phyloP scores from a whole-genome alignment of 2,113 vertebrate genomes.

The Ictidomys tridecemlineatus region DNA sequence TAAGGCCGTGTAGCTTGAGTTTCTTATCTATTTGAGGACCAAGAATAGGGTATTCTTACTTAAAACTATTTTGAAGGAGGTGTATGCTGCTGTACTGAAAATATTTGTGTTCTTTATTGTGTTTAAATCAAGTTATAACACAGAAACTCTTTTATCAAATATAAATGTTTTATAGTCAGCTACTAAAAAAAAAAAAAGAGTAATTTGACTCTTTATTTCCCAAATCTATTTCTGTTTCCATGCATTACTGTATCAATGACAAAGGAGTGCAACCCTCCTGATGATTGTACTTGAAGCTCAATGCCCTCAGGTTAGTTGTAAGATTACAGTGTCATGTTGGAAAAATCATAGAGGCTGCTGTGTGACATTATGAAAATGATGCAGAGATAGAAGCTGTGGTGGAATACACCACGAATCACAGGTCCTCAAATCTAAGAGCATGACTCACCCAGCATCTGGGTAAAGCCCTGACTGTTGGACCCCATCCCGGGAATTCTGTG shows the following conservation, averaged over 20 bases:
- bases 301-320: neutral
- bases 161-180: neutral
- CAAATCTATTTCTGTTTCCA: neutral
- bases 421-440: neutral
- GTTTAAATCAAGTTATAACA: neutral
- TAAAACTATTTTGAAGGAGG: neutral
- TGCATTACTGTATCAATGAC: neutral
- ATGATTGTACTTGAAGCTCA: neutral
- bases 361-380: neutral
- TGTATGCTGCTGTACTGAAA: neutral
- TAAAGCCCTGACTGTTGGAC: neutral
- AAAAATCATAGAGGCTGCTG: neutral
- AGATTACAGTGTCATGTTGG: neutral
- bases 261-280: neutral
- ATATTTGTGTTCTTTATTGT: neutral
- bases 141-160: neutral
- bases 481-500: neutral
- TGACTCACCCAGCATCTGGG: neutral
- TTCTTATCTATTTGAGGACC: neutral
- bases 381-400: neutral
- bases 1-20: neutral
- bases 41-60: neutral
- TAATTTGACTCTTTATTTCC: neutral
- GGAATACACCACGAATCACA: neutral
- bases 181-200: neutral